Percentiles rank a stretch among this genome's conserved stretches.
Evolutionary conservation across 2,888 invertebrate genomes (phyloP).

Genomic region (Tinea semifulvella): DNA sequence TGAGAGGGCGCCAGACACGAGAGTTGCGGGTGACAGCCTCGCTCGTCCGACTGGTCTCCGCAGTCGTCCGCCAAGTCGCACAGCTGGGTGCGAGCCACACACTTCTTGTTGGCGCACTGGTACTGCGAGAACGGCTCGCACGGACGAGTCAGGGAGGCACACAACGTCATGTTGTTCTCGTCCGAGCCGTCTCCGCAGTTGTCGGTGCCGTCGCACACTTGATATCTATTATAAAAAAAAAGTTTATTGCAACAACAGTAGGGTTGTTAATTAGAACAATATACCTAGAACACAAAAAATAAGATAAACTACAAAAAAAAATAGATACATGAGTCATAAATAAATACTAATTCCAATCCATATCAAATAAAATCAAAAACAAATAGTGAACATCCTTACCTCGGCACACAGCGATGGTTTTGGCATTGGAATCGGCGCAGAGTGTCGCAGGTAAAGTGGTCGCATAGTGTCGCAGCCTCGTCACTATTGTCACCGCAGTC

Average conservation of each 20-base stretch:
- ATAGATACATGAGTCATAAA: no score
- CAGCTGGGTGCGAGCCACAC: conserved; percentile 79
- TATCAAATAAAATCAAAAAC: not conserved
- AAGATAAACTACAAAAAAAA: no score
- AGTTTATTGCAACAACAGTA: not conserved
- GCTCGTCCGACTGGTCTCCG: conserved; percentile 88
- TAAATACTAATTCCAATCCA: no score
- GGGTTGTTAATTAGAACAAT: no score
- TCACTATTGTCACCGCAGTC: conserved; percentile 94
- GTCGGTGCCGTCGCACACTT: conserved; percentile 90
- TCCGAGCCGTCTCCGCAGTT: conserved; percentile 96
- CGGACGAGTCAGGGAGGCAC: conserved; percentile 77
- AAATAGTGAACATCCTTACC: conserved; percentile 31
- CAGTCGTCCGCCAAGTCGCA: conserved; percentile 94
- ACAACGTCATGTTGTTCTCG: conserved; percentile 93
- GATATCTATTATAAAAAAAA: conserved; percentile 71
- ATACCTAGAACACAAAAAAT: no score
- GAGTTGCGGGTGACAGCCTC: conserved; percentile 92
- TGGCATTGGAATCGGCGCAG: conserved; percentile 87
- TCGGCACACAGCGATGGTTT: conserved; percentile 86
- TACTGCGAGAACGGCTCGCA: conserved; percentile 84
- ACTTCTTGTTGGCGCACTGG: conserved; percentile 88
- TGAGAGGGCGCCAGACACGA: no score
- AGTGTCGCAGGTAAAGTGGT: conserved; percentile 82
- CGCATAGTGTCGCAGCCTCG: conserved; percentile 82